A percentile compares a stretch with the other conserved stretches of the same genome.
Conservation (phyloP, 2,888 invertebrate species). For the Teinopalpus imperialis region DNA sequence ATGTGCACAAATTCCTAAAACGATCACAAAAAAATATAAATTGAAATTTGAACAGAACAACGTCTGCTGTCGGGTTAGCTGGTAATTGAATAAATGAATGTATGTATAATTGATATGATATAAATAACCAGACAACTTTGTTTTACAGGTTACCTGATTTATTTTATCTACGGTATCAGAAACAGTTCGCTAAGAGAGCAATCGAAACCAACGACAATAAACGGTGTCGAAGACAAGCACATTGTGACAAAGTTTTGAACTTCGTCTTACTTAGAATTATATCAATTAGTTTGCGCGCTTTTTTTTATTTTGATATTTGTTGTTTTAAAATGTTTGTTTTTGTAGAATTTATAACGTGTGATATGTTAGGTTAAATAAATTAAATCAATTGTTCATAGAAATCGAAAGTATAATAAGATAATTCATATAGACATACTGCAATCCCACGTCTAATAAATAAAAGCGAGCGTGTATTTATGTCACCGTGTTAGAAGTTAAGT, state of each 20-base stretch:
- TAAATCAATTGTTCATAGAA: background rate
- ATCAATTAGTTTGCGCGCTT: background rate
- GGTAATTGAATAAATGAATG: too few species aligned
- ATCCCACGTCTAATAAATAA: too few species aligned
- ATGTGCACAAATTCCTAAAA: too few species aligned
- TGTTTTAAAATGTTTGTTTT: background rate
- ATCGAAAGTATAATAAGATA: too few species aligned
- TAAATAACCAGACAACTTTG: too few species aligned
- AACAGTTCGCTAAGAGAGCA: conserved; percentile 85
- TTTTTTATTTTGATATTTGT: conserved; percentile 2
- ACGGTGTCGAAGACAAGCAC: conserved; percentile 44
- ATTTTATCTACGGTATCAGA: conserved; percentile 91
- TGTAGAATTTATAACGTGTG: conserved; percentile 10
- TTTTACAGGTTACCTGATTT: conserved; percentile 91
- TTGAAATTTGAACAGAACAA: too few species aligned
- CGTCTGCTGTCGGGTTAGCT: too few species aligned
- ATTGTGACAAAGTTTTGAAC: conserved; percentile 63
- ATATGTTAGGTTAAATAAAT: conserved; percentile 15
- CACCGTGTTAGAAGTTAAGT: too few species aligned
- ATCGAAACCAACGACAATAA: conserved; percentile 29
- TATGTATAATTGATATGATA: too few species aligned
- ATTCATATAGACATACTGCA: too few species aligned
- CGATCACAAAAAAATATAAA: too few species aligned
- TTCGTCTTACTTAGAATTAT: conserved; percentile 7
- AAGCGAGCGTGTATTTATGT: too few species aligned